phyloP scores from a whole-genome alignment of 1,140 invertebrate species.

The Anastrepha obliqua region DNA sequence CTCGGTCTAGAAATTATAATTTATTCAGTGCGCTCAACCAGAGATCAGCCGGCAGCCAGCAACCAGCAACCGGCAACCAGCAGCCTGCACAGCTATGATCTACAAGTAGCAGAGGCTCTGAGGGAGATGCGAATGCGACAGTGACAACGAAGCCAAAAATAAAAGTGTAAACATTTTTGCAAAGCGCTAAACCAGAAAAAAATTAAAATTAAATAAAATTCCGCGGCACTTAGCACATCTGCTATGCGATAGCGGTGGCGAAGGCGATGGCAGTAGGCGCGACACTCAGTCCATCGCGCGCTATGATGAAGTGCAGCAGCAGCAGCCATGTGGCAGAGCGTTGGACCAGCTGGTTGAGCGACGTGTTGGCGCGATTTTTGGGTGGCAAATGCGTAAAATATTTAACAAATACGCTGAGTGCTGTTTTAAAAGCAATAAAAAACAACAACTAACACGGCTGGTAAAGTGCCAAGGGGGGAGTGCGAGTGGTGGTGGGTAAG shows the following conservation, averaged over 20 bases:
- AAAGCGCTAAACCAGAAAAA: background rate
- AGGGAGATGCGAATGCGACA: background rate
- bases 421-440: background rate
- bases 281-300: background rate
- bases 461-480: background rate
- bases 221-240: conserved; percentile 57
- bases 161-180: conserved; percentile 28
- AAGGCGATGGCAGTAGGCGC: background rate
- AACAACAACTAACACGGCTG: background rate
- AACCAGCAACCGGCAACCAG: background rate
- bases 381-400: conserved; percentile 60
- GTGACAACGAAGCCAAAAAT: conserved; percentile 1
- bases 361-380: conserved; percentile 56
- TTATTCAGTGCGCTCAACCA: conserved; percentile 49
- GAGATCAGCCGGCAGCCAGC: conserved; percentile 37
- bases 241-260: background rate
- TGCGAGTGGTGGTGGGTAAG: background rate
- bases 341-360: background rate
- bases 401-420: conserved; percentile 58
- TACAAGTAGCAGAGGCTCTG: background rate
- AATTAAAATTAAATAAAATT: conserved; percentile 55
- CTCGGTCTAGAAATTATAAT: conserved; percentile 57
- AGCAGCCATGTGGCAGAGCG: background rate
- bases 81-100: background rate
- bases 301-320: conserved; percentile 9